Percentiles rank a stretch among this genome's conserved stretches.
phyloP scores from a whole-genome alignment of 2,113 vertebrate species.

The Salvelinus alpinus region DNA sequence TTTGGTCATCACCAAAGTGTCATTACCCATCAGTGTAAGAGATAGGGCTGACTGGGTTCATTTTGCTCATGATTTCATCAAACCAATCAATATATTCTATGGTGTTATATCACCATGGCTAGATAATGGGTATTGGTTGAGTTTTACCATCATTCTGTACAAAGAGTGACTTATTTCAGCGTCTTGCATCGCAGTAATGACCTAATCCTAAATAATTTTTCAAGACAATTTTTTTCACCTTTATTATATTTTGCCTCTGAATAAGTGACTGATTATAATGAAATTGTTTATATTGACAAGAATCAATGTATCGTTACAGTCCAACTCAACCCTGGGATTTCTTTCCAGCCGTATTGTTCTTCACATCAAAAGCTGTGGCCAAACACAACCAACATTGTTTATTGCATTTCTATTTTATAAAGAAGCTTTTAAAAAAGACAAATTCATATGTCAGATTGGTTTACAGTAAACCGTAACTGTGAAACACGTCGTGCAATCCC shows the following conservation, averaged over 20 bases:
- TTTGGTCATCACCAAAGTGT: conserved; percentile 3
- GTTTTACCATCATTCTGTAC: not conserved
- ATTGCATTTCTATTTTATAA: not conserved
- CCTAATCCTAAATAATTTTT: too few relatives aligned
- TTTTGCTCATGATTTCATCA: conserved; percentile 6
- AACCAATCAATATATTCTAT: not conserved
- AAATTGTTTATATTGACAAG: too few relatives aligned
- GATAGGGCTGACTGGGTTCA: conserved; percentile 9
- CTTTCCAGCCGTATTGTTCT: too few relatives aligned
- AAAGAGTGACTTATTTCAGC: too few relatives aligned
- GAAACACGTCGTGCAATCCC: not conserved
- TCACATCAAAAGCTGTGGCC: too few relatives aligned
- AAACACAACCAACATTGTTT: too few relatives aligned
- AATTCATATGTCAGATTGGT: not conserved
- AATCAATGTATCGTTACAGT: too few relatives aligned
- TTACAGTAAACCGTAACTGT: not conserved
- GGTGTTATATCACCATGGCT: not conserved
- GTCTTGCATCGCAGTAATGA: too few relatives aligned
- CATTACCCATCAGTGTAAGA: conserved; percentile 11
- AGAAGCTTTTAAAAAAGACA: not conserved
- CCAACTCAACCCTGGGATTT: too few relatives aligned
- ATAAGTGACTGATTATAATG: too few relatives aligned
- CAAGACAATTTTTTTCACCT: too few relatives aligned
- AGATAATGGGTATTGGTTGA: not conserved
- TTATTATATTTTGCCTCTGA: too few relatives aligned